Evolutionary conservation across 2,888 invertebrate species (phyloP).

Genomic region (Cotesia congregata): DNA sequence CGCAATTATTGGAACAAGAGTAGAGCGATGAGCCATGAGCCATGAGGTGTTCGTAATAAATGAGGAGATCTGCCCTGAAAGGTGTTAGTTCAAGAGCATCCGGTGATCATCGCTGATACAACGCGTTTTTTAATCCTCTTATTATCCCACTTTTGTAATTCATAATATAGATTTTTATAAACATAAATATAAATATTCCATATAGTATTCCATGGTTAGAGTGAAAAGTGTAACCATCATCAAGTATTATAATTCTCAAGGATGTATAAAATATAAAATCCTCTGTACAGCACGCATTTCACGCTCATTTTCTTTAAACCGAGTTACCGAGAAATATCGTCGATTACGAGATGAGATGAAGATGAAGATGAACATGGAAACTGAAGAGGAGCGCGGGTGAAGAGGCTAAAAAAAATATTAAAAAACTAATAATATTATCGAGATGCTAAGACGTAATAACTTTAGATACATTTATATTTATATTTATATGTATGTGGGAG

Average conservation of each 20-base stretch:
- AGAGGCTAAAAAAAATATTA: neutral
- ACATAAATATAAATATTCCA: slow-evolving; percentile 5
- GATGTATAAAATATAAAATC: neutral
- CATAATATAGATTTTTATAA: no score
- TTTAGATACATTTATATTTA: slow-evolving; percentile 17
- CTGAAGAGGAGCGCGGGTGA: neutral
- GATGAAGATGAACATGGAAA: neutral
- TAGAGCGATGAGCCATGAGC: no score
- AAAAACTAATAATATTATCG: slow-evolving; percentile 11
- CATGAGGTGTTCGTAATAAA: slow-evolving; percentile 65
- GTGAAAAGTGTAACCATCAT: slow-evolving; percentile 1
- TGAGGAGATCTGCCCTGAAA: slow-evolving; percentile 65
- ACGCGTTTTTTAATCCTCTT: slow-evolving; percentile 28
- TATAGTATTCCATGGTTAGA: neutral
- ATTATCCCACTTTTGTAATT: slow-evolving; percentile 19
- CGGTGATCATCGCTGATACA: slow-evolving; percentile 51
- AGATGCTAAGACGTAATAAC: slow-evolving; percentile 35
- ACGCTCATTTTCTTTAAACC: neutral
- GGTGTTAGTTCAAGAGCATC: slow-evolving; percentile 69
- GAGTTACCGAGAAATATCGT: slow-evolving; percentile 8
- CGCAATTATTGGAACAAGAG: slow-evolving; percentile 66
- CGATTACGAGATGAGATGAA: slow-evolving; percentile 8
- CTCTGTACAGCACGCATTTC: neutral
- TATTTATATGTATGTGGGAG: slow-evolving; percentile 54
- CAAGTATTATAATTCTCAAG: neutral